Percentiles rank a stretch among this genome's conserved stretches.
These are phyloP conservation scores for Triplophysa rosa DNA, from an alignment of 2,113 vertebrate genomes.

Conservation along the genomic window DNA sequence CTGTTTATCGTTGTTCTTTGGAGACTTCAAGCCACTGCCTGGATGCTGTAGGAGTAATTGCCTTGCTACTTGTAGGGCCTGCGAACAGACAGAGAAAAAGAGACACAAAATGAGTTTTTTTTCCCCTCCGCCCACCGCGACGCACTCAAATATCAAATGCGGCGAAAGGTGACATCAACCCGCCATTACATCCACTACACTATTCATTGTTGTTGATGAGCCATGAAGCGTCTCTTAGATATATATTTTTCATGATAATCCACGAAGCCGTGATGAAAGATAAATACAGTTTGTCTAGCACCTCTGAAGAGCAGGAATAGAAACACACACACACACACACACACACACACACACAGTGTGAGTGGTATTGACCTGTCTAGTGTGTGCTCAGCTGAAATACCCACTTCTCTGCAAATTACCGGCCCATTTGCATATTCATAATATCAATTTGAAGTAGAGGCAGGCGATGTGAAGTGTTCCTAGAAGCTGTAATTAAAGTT, in stretches of 20 bases:
- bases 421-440: slow-evolving; percentile 97
- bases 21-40: slow-evolving; percentile 98
- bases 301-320: slow-evolving; percentile 73
- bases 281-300: slow-evolving; percentile 86
- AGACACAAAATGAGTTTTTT: slow-evolving; percentile 62
- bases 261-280: slow-evolving; percentile 78
- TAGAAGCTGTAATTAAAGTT: slow-evolving; percentile 99
- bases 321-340: slow-evolving; percentile 61
- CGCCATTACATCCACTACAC: slow-evolving; percentile 36
- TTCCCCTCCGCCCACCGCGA: neutral
- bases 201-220: slow-evolving; percentile 43
- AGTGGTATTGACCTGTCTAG: slow-evolving; percentile 92
- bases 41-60: slow-evolving; percentile 99
- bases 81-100: slow-evolving; percentile 59
- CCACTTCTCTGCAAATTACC: slow-evolving; percentile 94
- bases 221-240: slow-evolving; percentile 47
- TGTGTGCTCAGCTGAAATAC: slow-evolving; percentile 95
- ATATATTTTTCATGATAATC: slow-evolving; percentile 74
- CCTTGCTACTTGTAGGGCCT: slow-evolving; percentile 98
- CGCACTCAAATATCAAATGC: slow-evolving; percentile 38
- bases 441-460: slow-evolving; percentile 96
- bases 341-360: slow-evolving; percentile 67
- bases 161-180: slow-evolving; percentile 39
- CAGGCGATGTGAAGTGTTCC: slow-evolving; percentile 96
- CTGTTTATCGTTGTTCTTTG: slow-evolving; percentile 98